phyloP scores from a whole-genome alignment of 2,113 vertebrate species.

The Mormoops blainvillei region DNA sequence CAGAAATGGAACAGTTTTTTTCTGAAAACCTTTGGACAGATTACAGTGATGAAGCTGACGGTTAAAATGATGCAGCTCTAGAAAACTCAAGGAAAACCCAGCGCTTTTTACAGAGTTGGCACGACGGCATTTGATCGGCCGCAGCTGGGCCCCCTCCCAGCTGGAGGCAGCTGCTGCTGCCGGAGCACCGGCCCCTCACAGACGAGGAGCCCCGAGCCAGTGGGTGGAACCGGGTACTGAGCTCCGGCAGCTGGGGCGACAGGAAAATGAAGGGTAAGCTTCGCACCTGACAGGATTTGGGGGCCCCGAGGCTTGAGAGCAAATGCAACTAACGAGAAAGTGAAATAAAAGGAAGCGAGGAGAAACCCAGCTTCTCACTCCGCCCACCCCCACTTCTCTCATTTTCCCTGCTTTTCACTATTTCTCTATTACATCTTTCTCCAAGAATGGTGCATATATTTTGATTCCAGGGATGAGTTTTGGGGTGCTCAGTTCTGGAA shows the following conservation, averaged over 20 bases:
- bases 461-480: neutral
- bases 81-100: neutral
- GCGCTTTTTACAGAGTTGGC: slow-evolving; percentile 31
- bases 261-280: fast-evolving
- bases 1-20: neutral
- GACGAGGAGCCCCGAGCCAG: neutral
- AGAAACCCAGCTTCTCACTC: neutral
- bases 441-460: neutral
- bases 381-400: neutral
- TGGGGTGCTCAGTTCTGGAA: neutral
- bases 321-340: neutral
- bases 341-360: neutral
- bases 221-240: neutral
- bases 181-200: slow-evolving; percentile 43
- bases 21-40: neutral
- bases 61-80: slow-evolving; percentile 23
- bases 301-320: neutral
- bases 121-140: slow-evolving; percentile 9
- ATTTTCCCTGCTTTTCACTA: neutral
- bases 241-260: neutral
- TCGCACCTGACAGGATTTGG: neutral
- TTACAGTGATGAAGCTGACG: neutral
- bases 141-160: slow-evolving; percentile 7
- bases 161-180: neutral
- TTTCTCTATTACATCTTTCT: neutral